A percentile compares a stretch with the other conserved stretches of the same genome.
phyloP scores from a whole-genome alignment of 2,113 vertebrate genomes.

The Vidua chalybeata region DNA sequence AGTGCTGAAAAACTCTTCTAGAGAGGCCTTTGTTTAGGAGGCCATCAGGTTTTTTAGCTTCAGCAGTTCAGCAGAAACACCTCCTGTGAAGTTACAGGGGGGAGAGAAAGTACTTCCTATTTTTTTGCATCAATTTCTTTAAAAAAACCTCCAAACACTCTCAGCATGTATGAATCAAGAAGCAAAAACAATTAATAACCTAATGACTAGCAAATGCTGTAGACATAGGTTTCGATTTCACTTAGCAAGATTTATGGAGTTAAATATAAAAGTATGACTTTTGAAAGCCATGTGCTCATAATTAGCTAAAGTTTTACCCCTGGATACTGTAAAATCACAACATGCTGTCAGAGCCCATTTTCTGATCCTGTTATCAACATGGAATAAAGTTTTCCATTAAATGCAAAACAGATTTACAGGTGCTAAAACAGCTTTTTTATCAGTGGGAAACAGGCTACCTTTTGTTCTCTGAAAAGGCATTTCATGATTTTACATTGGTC shows the following conservation, averaged over 20 bases:
- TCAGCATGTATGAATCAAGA: constrained; percentile 53
- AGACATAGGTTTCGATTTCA: constrained; percentile 57
- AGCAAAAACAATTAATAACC: constrained; percentile 66
- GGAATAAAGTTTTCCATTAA: constrained; percentile 64
- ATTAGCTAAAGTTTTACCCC: constrained; percentile 73
- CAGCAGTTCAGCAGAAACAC: constrained; percentile 52
- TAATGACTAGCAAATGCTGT: constrained; percentile 68
- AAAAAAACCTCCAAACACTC: constrained; percentile 39
- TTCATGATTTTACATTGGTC: background rate
- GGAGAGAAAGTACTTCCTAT: background rate
- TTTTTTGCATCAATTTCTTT: constrained; percentile 21
- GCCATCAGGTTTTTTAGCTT: constrained; percentile 61
- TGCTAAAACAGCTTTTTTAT: constrained; percentile 66
- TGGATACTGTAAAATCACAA: constrained; percentile 77
- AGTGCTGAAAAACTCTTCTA: constrained; percentile 76
- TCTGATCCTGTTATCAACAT: constrained; percentile 72
- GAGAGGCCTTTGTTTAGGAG: constrained; percentile 75
- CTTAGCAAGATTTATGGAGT: constrained; percentile 62
- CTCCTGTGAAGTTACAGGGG: constrained; percentile 30
- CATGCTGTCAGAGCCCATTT: constrained; percentile 70
- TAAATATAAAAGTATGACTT: constrained; percentile 66
- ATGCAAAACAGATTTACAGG: constrained; percentile 71
- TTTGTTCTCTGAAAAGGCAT: constrained; percentile 57
- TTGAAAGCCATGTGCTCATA: constrained; percentile 73
- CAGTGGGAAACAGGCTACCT: constrained; percentile 56